Conservation (phyloP, 2,113 vertebrate genomes). For the Lipophrys pholis region DNA sequence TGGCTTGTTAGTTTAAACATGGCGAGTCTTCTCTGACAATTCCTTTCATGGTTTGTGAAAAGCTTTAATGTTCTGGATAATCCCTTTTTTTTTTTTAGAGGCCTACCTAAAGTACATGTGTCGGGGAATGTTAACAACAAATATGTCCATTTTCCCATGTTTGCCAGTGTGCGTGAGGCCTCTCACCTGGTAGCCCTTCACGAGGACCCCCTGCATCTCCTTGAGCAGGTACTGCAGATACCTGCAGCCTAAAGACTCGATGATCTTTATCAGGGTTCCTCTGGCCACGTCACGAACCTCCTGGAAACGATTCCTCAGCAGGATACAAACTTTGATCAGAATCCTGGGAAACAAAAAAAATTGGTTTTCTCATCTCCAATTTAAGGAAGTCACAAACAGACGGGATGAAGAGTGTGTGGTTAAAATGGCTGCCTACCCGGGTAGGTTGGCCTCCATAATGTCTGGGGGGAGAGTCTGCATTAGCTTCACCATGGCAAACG, state of each 20-base stretch:
- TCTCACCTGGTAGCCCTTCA: constrained; percentile 95
- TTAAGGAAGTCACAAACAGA: neutral
- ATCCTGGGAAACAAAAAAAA: constrained; percentile 79
- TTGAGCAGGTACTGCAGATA: constrained; percentile 93
- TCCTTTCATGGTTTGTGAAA: too few species aligned
- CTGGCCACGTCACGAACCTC: constrained; percentile 94
- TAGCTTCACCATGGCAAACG: constrained; percentile 95
- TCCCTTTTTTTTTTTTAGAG: too few species aligned
- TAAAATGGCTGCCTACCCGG: constrained; percentile 77
- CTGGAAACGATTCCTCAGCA: constrained; percentile 94
- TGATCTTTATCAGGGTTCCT: constrained; percentile 92
- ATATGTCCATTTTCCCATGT: too few species aligned
- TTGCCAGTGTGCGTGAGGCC: neutral
- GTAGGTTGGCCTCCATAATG: constrained; percentile 92
- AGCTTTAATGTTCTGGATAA: too few species aligned
- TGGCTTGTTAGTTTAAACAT: too few species aligned
- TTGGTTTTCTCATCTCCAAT: too few species aligned
- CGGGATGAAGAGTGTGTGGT: neutral
- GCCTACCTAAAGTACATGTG: too few species aligned
- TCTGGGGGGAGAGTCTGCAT: constrained; percentile 93
- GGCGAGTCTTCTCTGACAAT: too few species aligned
- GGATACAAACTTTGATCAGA: constrained; percentile 92
- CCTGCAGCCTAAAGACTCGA: constrained; percentile 88
- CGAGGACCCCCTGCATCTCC: constrained; percentile 90
- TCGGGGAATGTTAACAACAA: too few species aligned